A percentile compares a stretch with the other conserved stretches of the same genome.
phyloP scores from a whole-genome alignment of 1,140 invertebrate species.

The Drosophila sproati region DNA sequence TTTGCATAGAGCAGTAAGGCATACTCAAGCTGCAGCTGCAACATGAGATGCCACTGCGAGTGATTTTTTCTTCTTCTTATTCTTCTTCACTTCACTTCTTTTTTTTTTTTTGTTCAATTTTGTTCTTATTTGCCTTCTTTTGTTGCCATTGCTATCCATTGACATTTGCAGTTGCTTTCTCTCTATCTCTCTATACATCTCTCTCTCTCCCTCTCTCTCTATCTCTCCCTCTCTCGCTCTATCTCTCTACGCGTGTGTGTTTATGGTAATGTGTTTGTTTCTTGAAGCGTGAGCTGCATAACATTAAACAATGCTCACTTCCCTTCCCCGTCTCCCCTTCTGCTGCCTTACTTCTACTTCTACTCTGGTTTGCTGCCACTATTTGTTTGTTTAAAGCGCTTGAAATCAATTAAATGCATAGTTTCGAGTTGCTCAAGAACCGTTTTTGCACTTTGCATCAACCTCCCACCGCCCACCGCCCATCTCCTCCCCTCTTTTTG shows the following conservation, averaged over 20 bases:
- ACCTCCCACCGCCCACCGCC: not conserved
- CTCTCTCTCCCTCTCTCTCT: not conserved
- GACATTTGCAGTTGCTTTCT: slow-evolving; percentile 12
- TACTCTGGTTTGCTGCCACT: slow-evolving; percentile 4
- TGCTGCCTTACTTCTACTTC: not conserved
- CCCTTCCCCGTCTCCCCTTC: not conserved
- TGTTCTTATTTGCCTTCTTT: slow-evolving; percentile 8
- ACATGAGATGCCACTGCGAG: slow-evolving; percentile 19
- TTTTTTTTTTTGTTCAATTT: slow-evolving; percentile 4
- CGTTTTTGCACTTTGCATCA: slow-evolving; percentile 39
- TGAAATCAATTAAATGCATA: slow-evolving; percentile 82
- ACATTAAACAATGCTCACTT: not conserved
- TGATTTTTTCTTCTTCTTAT: slow-evolving; percentile 7
- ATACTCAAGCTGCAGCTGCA: not conserved
- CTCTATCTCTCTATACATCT: not conserved
- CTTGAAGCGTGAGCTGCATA: slow-evolving; percentile 45
- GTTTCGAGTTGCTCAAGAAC: slow-evolving; percentile 65
- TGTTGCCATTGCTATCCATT: slow-evolving; percentile 26
- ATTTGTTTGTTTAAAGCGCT: slow-evolving; percentile 66
- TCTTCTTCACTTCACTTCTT: not conserved
- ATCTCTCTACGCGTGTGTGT: slow-evolving; percentile 6
- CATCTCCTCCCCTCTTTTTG: not conserved
- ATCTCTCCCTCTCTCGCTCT: not conserved
- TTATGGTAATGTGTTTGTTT: slow-evolving; percentile 59
- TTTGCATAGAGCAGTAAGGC: slow-evolving; percentile 61